Evolutionary conservation across 2,797 vertebrate species (phyloP).

Genomic region (Parambassis ranga): DNA sequence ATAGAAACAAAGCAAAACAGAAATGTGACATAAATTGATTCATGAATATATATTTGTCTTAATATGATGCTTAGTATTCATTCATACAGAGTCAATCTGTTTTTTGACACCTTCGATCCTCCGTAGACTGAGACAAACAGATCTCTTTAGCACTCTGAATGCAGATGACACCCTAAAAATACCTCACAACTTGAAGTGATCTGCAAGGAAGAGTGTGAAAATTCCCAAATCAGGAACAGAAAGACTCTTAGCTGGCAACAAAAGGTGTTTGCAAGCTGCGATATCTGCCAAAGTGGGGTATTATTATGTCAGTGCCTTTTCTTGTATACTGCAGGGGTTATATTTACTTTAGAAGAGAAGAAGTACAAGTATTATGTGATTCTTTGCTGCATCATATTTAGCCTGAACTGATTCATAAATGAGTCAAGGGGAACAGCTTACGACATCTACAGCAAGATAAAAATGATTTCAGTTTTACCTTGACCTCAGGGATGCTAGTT

Average conservation of each 20-base stretch:
- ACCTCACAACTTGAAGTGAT: neutral
- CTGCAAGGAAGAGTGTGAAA: neutral
- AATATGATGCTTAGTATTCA: too few species aligned
- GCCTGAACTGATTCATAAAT: too few species aligned
- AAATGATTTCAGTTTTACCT: too few species aligned
- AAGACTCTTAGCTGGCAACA: neutral
- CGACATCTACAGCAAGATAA: too few species aligned
- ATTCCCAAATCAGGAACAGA: neutral
- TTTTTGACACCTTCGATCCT: too few species aligned
- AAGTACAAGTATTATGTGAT: neutral
- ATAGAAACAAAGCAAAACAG: too few species aligned
- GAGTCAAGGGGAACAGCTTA: too few species aligned
- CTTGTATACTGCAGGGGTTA: neutral
- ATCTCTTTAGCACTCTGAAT: neutral
- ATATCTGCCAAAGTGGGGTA: neutral
- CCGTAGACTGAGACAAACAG: neutral
- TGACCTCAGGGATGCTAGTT: too few species aligned
- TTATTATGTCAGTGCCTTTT: neutral
- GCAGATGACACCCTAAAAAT: neutral
- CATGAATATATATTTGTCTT: too few species aligned
- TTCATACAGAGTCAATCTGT: too few species aligned
- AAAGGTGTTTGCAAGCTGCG: neutral
- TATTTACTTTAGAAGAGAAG: neutral
- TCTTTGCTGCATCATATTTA: neutral
- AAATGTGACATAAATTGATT: too few species aligned